Base-by-base conservation (phyloP, 1,140 invertebrate genomes). In the Aphaenogaster ashmeadi region DNA sequence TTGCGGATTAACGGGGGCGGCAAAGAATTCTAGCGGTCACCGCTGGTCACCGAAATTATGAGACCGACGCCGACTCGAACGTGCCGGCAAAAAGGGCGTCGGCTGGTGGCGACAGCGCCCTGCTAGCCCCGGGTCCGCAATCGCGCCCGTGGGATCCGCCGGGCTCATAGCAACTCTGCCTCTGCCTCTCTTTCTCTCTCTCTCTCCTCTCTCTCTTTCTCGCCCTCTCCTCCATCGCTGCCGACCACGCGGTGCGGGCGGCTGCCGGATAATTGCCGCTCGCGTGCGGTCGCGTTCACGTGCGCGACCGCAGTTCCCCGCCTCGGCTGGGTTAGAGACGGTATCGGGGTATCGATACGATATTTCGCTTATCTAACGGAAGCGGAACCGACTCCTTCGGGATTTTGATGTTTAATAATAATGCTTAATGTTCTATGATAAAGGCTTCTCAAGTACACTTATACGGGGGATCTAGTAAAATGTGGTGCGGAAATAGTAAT, bases 31-130 rank as follows among this genome's bases (percentile, higher is more conserved):
- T 7, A 21, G 27, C 9, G 44, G 44, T 44, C 44, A 44, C 54
- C 56, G 44, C 33, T 13, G 27, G 21, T 72, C 52, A 33, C 67
- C 80, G 80, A 84, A 84, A 84, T 84, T 84, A 84, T 84, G 80
- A 77, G 83, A 36, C 50, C 80, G 67, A 38, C 50, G 77, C 52
- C 64, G 33, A 87, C 80, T 87, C 79, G 80, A 84, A 87, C 58
- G 86, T 84, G 80, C 60, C 80, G 60, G 80, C 79, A 87, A 84
- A 87, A 87, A 81, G 79, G 79, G 78, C 86, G 88, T 87, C 86
- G 88, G 88, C 88, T 89, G 88, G 86, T 83, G 75, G 86, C 86
- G 88, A 87, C 88, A 87, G 88, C 86, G 75, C 88, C 86, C 88
- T 84, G 78, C 66, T 71, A 80, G 66, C 86, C 74, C 78, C 58